Base-by-base conservation (phyloP, 1,140 invertebrate genomes). In the Popillia japonica region DNA sequence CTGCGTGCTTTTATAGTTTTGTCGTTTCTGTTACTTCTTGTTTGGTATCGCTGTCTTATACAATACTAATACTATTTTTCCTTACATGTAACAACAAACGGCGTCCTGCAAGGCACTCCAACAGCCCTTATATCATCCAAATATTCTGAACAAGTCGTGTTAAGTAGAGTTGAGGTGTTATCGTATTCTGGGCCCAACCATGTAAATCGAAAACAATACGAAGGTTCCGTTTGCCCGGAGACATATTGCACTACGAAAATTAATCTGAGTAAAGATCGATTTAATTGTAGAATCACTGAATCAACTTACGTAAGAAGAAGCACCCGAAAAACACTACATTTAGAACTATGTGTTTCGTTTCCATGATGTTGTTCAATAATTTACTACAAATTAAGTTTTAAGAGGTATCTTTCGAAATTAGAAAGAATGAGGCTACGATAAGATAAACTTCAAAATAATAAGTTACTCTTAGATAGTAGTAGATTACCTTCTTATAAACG, bases 151-250 rank as follows among this genome's bases (percentile, higher is more conserved):
- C 90, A 90, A 17, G 90, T 90, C 40, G 86, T 87, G 81, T 90
- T 90, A 61, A 86, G 79, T 78, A 87, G 86, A 11, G 85, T 82
- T 64, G 86, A 87, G 14, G 85, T 82, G 77, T 90, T 89, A 77
- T 87, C 85, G 76, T 83, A 90, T 6, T 84, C 81, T 1, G 89
- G 89, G 0, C 89, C 90, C 0, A 90, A 85, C 90, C 90, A 90
- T 11, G 89, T 89, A 81, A 89, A 90, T 76, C 87, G 86, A 79
- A 87, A 90, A 81, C 90, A 90, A 78, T 88, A 86, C 14, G 80
- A 76, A 7, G 72, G 42, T 61, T 80, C 81, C 40, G 20, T 40
- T 17, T 74, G 40, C 1, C 40, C 61, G 0, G 61, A 68, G 6
- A 68, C 61, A 23, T 68, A 68, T 27, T 68, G 20, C 11, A 8